Evolutionary conservation across 2,888 invertebrate species (phyloP), one percentile per base, ranked within the genome.

Genomic region (Drosophila bunnanda): DNA sequence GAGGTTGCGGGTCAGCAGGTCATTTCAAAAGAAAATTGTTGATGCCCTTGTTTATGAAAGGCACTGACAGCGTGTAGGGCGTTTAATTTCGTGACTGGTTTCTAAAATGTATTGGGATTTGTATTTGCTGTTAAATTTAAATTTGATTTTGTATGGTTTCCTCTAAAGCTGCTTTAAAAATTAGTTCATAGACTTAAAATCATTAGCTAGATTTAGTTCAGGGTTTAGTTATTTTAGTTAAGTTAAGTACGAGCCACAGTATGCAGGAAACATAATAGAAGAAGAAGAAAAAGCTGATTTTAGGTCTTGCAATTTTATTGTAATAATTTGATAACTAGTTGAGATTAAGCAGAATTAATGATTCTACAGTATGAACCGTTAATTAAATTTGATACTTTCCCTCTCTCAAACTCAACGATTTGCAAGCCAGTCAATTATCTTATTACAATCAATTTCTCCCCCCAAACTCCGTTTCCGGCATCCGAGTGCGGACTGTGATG

Each of bases 381-480:
- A 44, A 44, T 44, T 52, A 34, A 52, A 22, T 34, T 34, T 15
- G 6, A 32, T 2, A 15, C 15, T 5, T 34, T 50, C 8, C 9
- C 9, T 15, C 3, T 5, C 9, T 50, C 15, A 22, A 46, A 38
- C 7, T n/a, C 30, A 20, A 9, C 52, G 43, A 50, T 57, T 59
- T 57, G 36, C 7, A 41, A 73, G 50, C 54, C 68, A 74, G 77
- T 67, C 87, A 83, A 89, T 88, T 85, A 88, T 71, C 83, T 72
- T 80, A 88, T 88, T 82, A 82, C 77, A 73, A 80, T 71, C 71
- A 71, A 72, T 65, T 44, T 20, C 15, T 34, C 15, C 6, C 28
- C 32, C 30, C 38, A 2, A 12, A 9, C 20, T 17, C 17, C 1
- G 13, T 15, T 15, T 17, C 30, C 41, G 44, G 44, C 22, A 48